Conservation (phyloP, 2,888 invertebrate genomes). For the Siphlonurus alternatus region DNA sequence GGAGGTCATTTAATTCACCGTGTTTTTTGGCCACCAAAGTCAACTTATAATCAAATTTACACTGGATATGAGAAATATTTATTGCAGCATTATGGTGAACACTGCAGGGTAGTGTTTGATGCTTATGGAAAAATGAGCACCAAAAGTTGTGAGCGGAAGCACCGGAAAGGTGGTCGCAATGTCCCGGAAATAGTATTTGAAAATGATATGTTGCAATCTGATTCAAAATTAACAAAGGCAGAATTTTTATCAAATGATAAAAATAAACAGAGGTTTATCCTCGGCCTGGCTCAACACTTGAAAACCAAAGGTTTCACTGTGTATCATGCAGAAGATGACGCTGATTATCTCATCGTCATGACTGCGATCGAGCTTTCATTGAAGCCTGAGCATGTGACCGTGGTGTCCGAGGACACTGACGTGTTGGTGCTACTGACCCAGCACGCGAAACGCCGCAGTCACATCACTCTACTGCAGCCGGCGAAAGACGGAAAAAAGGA, state of each 20-base stretch:
- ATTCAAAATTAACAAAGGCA: background rate
- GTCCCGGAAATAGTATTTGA: conserved; percentile 14
- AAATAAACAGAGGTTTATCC: background rate
- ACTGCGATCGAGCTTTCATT: too few relatives aligned
- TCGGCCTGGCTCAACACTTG: background rate
- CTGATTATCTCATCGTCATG: background rate
- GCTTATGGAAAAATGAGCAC: conserved; percentile 13
- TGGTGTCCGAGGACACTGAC: background rate
- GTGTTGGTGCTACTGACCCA: background rate
- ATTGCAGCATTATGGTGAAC: conserved; percentile 14
- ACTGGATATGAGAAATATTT: conserved; percentile 14
- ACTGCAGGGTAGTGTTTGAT: conserved; percentile 14
- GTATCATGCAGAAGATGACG: background rate
- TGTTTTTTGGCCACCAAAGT: conserved; percentile 16
- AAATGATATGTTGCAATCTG: conserved; percentile 6
- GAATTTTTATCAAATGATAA: background rate
- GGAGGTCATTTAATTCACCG: conserved; percentile 17
- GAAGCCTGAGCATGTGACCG: too few relatives aligned
- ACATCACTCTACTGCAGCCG: background rate
- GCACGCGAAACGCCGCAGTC: background rate
- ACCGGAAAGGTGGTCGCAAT: conserved; percentile 12
- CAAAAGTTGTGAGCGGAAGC: conserved; percentile 13
- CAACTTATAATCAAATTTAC: conserved; percentile 14
- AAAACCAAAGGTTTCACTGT: background rate
- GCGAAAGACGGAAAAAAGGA: background rate